Evolutionary conservation across 1,140 invertebrate genomes (phyloP).

Genomic region (Megalopta genalis): DNA sequence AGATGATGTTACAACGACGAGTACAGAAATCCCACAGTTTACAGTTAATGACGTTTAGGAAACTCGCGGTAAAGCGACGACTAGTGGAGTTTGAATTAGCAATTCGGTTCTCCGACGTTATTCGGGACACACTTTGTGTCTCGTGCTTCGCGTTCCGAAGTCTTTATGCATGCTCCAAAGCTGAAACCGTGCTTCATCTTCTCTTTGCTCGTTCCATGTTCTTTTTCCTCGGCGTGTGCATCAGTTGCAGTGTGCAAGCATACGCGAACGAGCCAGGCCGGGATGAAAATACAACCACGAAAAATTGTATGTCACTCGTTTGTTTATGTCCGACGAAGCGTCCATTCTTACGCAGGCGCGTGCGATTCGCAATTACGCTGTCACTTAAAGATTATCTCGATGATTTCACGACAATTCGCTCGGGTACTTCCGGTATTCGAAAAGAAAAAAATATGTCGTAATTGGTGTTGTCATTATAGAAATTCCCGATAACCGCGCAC

Average conservation of each 20-base stretch:
- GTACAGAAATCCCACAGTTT: too few relatives aligned
- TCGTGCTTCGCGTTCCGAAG: conserved; percentile 18
- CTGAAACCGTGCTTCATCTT: conserved; percentile 1
- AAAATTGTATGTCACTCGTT: conserved; percentile 21
- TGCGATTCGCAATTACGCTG: not conserved
- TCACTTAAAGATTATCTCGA: not conserved
- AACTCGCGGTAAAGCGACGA: too few relatives aligned
- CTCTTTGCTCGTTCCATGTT: not conserved
- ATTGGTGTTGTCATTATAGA: too few relatives aligned
- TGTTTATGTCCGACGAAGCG: conserved; percentile 32
- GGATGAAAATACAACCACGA: not conserved
- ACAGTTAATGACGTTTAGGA: too few relatives aligned
- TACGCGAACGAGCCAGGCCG: not conserved
- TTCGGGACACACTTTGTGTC: not conserved
- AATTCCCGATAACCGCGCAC: too few relatives aligned
- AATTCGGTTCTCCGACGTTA: not conserved
- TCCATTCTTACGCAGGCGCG: conserved; percentile 14
- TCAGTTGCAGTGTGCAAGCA: not conserved
- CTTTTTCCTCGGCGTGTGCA: not conserved
- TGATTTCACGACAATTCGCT: not conserved
- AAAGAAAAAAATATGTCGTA: not conserved
- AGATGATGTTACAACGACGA: too few relatives aligned
- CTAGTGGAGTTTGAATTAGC: too few relatives aligned
- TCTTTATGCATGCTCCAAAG: conserved; percentile 31
- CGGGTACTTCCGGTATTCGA: not conserved